A percentile compares a stretch with the other conserved stretches of the same genome.
These are phyloP conservation scores for Serripes groenlandicus DNA, from an alignment of 2,888 invertebrate genomes.

Conservation along the genomic window DNA sequence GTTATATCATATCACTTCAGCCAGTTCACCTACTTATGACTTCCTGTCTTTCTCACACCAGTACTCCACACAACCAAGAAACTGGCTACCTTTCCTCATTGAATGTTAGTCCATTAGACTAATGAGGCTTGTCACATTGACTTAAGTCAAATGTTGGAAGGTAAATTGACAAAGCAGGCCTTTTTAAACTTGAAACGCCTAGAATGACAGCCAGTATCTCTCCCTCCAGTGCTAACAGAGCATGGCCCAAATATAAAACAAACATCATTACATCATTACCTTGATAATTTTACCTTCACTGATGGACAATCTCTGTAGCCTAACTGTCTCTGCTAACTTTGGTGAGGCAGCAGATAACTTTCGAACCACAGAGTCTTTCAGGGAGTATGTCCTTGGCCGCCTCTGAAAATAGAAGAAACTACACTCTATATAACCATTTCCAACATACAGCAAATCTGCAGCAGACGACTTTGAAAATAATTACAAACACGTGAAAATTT, in stretches of 20 bases:
- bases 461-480: no score
- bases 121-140: background rate
- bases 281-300: constrained; percentile 14
- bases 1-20: no score
- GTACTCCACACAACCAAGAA: no score
- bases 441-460: no score
- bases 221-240: background rate
- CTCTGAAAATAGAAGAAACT: background rate
- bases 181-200: background rate
- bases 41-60: no score
- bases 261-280: background rate
- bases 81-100: no score
- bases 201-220: no score
- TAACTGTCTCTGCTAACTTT: constrained; percentile 37
- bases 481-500: no score
- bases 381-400: constrained; percentile 34
- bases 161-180: background rate
- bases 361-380: constrained; percentile 36
- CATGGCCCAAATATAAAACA: background rate
- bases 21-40: no score
- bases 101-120: no score
- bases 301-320: constrained; percentile 54
- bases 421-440: no score
- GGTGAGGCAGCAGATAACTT: constrained; percentile 52
- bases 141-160: background rate